Base-by-base conservation (phyloP, 2,888 invertebrate species). In the Parnassius orleans region DNA sequence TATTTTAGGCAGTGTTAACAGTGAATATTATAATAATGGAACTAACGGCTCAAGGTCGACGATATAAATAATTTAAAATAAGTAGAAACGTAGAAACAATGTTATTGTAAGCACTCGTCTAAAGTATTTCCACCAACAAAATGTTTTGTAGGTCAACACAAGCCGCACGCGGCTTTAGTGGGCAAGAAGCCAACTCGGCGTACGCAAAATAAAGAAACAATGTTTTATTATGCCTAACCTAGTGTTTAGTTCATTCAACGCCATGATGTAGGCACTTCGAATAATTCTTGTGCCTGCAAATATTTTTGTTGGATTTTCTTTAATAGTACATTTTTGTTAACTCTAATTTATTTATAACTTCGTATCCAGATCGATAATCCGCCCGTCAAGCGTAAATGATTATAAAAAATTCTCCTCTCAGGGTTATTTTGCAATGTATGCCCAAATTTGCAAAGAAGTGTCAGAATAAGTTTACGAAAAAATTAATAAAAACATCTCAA, bases 81-180 rank as follows among this genome's bases (percentile, higher is more conserved):
- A 9, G 10, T 51, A 15, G 19, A 51, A 33, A 33, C 33, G 41
- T 50, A n/a, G 53, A 11, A 19, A 15, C 19, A 11, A 42, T 54
- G 14, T 54, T 54, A 43, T 54, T 5, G 53, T 54, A 54, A 54
- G 43, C 43, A 54, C 15, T 43, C 3, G 33, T 24, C 12, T 52
- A 24, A 24, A 24, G 24, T 24, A 24, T 52, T 52, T 24, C 7
- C 11, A 43, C 43, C 10, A 56, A 56, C 33, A 47, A 56, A 56
- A 24, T n/a, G 10, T 12, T 56, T 56, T 56, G 47, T 56, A 47
- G 56, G 56, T 56, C 47, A 47, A 12, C 9, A 5, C 53, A 11
- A 10, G n/a, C 43, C 43, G 53, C 51, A 19, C 53, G 47, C 47
- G 47, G 48, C 56, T n/a, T 41, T 56, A 56, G 56, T 47, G 56